phyloP scores from a whole-genome alignment of 2,888 invertebrate species.

The Apamea epomidion region DNA sequence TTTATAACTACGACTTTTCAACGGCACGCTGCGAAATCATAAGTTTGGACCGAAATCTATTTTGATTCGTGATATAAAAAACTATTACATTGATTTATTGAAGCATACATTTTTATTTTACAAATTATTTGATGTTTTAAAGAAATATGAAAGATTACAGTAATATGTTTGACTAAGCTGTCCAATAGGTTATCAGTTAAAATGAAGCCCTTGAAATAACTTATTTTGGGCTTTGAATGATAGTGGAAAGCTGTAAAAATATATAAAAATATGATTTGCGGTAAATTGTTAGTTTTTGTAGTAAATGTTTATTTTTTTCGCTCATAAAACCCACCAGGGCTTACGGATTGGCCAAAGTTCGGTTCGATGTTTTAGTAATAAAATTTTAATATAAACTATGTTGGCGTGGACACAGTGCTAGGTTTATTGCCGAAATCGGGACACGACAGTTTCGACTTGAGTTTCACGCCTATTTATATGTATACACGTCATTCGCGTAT shows the following conservation, averaged over 20 bases:
- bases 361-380: constrained; percentile 51
- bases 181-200: constrained; percentile 34
- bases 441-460: constrained; percentile 28
- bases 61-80: constrained; percentile 55
- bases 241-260: constrained; percentile 59
- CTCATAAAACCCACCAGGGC: constrained; percentile 56
- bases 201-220: constrained; percentile 62
- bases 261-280: constrained; percentile 60
- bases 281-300: constrained; percentile 40
- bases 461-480: constrained; percentile 44
- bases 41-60: constrained; percentile 34
- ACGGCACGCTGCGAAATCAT: constrained; percentile 44
- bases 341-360: constrained; percentile 47
- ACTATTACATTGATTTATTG: constrained; percentile 58
- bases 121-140: constrained; percentile 49
- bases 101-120: constrained; percentile 36
- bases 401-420: constrained; percentile 50
- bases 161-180: constrained; percentile 53
- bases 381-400: constrained; percentile 51
- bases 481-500: constrained; percentile 22
- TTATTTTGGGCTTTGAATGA: constrained; percentile 41
- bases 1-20: constrained; percentile 32
- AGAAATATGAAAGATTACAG: constrained; percentile 48
- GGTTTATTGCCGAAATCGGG: constrained; percentile 48
- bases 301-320: constrained; percentile 55